Base-by-base conservation (phyloP, 2,113 vertebrate genomes). In the Galbula dea region DNA sequence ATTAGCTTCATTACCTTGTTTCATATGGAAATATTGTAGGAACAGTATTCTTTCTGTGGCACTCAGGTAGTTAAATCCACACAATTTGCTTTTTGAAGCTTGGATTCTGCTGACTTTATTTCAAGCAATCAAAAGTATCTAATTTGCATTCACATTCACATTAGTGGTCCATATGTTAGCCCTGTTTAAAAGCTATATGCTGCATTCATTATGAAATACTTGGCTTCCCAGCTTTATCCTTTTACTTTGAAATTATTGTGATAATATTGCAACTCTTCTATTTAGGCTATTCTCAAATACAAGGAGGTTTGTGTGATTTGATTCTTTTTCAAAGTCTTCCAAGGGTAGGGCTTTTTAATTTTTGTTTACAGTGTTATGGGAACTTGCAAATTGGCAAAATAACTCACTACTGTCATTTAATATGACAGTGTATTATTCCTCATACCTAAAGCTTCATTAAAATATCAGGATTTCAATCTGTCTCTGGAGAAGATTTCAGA, bases 81-180 rank as follows among this genome's bases (percentile, higher is more conserved):
- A 97, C 96, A 96, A 97, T 97, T 98, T 97, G 95, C 91, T 96
- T 97, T 97, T 95, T 96, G 97, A 97, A 95, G 96, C 96, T 96
- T 92, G 86, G 96, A 98, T 98, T 98, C 96, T 91, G 89, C 97
- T 98, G 97, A 98, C 96, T 98, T 98, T 97, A 98, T 98, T 97
- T 98, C 97, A 97, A 97, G 97, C 97, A 97, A 98, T 98, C 97
- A 98, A 97, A 98, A 98, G 96, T 97, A 97, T 94, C 97, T 98
- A 96, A 98, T 98, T 98, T 98, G 96, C 97, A 98, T 98, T 97
- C 94, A 85, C 96, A 97, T 98, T 98, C 97, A 96, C 97, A 97
- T 98, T 97, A 98, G 97, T 98, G 96, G 97, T 97, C 97, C 98
- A 98, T 98, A 98, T 98, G 98, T 98, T 97, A 98, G 96, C 97